phyloP scores from a whole-genome alignment of 2,797 vertebrate genomes.

The Gymnoscopelus microlampas region DNA sequence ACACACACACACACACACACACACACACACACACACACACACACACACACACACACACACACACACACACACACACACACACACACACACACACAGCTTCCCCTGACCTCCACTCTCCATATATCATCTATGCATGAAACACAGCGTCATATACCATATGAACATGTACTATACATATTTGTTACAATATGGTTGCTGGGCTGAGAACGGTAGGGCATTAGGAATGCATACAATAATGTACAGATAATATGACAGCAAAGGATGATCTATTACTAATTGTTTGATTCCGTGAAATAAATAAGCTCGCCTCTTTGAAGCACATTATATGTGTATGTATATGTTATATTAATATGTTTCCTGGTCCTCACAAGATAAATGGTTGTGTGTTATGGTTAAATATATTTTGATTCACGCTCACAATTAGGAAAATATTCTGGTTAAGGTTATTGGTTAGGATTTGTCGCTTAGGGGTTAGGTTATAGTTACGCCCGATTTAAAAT shows the following conservation, averaged over 20 bases:
- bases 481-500: too few relatives aligned
- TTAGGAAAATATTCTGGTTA: too few relatives aligned
- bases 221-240: not conserved
- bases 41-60: too few relatives aligned
- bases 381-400: constrained; percentile 16
- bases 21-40: not conserved
- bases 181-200: not conserved
- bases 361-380: too few relatives aligned
- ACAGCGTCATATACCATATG: constrained; percentile 19
- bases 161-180: constrained; percentile 31
- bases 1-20: not conserved
- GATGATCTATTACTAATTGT: too few relatives aligned
- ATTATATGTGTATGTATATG: too few relatives aligned
- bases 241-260: not conserved
- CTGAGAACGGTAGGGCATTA: not conserved
- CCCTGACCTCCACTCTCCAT: too few relatives aligned
- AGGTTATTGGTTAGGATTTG: too few relatives aligned
- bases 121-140: not conserved
- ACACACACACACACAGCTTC: too few relatives aligned
- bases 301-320: not conserved
- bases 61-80: not conserved
- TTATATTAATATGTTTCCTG: too few relatives aligned
- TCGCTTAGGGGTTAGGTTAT: too few relatives aligned
- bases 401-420: not conserved
- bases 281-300: not conserved